These are phyloP conservation scores for Amblyornis subalaris DNA, from an alignment of 2,113 vertebrate species.

Conservation along the genomic window DNA sequence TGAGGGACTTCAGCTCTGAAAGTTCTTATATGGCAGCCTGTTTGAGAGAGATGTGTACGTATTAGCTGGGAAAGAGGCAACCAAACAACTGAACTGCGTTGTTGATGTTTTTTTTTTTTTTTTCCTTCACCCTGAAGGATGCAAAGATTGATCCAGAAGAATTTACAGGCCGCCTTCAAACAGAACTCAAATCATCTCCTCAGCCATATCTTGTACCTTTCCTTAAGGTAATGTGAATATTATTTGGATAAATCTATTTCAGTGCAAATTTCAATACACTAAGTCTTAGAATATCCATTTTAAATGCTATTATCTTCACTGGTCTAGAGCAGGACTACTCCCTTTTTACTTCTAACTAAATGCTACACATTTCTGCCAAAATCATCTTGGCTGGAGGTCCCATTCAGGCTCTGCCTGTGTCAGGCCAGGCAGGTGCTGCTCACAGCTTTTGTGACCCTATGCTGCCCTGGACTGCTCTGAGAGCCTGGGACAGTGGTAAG, in stretches of 20 bases:
- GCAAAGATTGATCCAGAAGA: slow-evolving; percentile 88
- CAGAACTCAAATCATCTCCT: slow-evolving; percentile 87
- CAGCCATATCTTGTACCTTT: slow-evolving; percentile 90
- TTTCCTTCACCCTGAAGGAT: slow-evolving; percentile 67
- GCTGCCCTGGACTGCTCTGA: not conserved
- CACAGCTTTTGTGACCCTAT: too few relatives aligned
- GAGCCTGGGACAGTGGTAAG: not conserved
- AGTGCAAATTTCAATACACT: not conserved
- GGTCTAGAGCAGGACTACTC: not conserved
- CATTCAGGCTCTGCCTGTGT: rapidly evolving
- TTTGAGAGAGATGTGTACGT: not conserved
- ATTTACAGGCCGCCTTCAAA: slow-evolving; percentile 85
- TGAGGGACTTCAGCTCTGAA: not conserved
- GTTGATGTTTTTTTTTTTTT: not conserved
- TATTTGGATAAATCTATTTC: not conserved
- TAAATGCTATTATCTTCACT: not conserved
- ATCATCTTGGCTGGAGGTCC: not conserved
- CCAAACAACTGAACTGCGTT: not conserved
- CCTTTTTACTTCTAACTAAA: not conserved
- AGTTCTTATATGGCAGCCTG: not conserved
- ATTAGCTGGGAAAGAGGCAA: not conserved
- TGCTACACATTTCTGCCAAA: not conserved
- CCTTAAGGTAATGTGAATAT: slow-evolving; percentile 76
- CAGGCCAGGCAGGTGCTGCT: not conserved
- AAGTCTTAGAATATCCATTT: not conserved